Evolutionary conservation across 2,888 invertebrate genomes (phyloP).

Genomic region (Nemapogon koenigi): DNA sequence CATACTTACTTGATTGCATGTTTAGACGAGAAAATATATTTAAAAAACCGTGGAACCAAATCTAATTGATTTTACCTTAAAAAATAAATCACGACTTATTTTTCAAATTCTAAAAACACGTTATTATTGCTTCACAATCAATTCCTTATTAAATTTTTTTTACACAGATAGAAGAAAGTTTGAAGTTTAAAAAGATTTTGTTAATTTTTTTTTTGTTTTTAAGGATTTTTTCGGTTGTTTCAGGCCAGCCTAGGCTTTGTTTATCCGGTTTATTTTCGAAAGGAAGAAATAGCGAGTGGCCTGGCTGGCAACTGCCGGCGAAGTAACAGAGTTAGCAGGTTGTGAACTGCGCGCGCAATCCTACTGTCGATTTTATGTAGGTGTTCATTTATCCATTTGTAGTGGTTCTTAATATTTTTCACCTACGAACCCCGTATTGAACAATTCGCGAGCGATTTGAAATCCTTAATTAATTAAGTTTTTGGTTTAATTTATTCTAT

Average conservation of each 20-base stretch:
- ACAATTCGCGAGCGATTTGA: background rate
- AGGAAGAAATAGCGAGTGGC: slow-evolving; percentile 42
- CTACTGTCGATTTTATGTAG: slow-evolving; percentile 9
- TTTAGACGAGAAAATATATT: no score
- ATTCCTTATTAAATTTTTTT: no score
- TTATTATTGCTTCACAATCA: no score
- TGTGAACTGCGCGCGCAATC: slow-evolving; percentile 47
- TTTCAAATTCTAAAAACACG: no score
- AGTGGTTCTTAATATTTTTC: slow-evolving; percentile 5
- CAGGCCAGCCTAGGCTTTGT: slow-evolving; percentile 55
- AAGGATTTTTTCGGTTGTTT: no score
- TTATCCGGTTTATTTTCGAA: slow-evolving; percentile 41
- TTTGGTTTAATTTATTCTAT: no score
- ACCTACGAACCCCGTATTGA: background rate
- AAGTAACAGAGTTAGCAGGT: slow-evolving; percentile 34
- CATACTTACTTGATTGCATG: no score
- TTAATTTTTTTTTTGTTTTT: no score
- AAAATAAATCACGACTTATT: no score
- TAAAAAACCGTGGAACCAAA: no score
- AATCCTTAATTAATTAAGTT: background rate
- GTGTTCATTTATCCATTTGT: slow-evolving; percentile 3
- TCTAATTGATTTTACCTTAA: no score
- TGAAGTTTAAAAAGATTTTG: slow-evolving; percentile 21
- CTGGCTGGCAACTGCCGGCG: slow-evolving; percentile 60
- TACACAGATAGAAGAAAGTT: slow-evolving; percentile 27